phyloP scores from a whole-genome alignment of 2,797 vertebrate genomes.

The Limnodromus scolopaceus region DNA sequence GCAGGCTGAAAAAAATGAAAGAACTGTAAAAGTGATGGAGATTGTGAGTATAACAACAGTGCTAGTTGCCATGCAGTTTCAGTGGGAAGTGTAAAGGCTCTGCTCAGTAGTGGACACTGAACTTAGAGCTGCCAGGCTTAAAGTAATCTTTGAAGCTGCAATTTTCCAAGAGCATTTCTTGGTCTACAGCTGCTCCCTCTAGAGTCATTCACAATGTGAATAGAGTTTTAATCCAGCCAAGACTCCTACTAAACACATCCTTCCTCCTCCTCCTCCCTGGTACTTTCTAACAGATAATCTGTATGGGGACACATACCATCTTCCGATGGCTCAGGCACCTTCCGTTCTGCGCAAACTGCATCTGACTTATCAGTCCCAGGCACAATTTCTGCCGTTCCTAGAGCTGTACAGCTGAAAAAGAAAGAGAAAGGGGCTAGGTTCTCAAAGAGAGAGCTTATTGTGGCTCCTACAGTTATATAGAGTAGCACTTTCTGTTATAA shows the following conservation, averaged over 20 bases:
- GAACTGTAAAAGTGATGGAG: neutral
- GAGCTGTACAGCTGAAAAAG: conserved; percentile 85
- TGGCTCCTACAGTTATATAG: neutral
- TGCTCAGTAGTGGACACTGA: neutral
- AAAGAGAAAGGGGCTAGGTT: neutral
- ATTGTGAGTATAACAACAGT: neutral
- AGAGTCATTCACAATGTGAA: neutral
- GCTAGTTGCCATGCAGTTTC: neutral
- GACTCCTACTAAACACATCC: neutral
- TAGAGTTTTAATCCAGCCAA: neutral
- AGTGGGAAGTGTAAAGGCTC: neutral
- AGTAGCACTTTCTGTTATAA: neutral
- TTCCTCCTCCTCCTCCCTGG: neutral
- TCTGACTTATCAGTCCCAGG: conserved; percentile 84
- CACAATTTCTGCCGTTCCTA: conserved; percentile 78
- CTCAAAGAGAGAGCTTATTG: neutral
- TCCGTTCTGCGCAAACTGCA: conserved; percentile 76
- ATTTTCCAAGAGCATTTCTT: neutral
- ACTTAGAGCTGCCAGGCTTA: neutral
- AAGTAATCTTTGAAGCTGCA: neutral
- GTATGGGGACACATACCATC: conserved; percentile 48
- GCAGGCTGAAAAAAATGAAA: neutral
- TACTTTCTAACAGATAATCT: neutral
- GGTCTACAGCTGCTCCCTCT: neutral
- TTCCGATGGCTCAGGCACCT: neutral